Conservation (phyloP, 2,113 vertebrate genomes). For the Pseudolaguvia tuberculata region DNA sequence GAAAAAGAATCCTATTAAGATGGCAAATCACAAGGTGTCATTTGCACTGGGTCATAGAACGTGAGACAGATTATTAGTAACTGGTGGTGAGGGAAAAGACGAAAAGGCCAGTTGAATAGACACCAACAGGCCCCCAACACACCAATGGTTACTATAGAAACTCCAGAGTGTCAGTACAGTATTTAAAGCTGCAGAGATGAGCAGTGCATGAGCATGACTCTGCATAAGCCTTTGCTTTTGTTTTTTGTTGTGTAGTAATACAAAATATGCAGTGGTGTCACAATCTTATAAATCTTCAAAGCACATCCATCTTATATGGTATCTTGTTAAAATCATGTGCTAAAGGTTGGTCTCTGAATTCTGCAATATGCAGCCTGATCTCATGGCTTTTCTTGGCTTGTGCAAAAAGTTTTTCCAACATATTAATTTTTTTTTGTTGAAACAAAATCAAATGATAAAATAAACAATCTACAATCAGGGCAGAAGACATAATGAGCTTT, state of each 20-base stretch:
- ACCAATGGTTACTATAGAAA: constrained; percentile 47
- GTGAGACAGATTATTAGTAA: not conserved
- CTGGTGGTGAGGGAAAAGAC: not conserved
- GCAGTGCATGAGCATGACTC: not conserved
- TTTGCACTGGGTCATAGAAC: not conserved
- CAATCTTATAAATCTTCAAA: no score
- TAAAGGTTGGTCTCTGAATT: not conserved
- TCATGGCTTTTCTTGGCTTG: not conserved
- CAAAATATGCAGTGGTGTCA: no score
- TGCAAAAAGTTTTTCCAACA: not conserved
- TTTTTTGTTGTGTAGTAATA: no score
- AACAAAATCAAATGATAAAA: not conserved
- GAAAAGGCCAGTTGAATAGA: not conserved
- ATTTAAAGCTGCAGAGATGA: constrained; percentile 23
- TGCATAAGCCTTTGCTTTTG: no score
- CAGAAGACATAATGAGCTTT: not conserved
- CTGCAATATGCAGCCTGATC: not conserved
- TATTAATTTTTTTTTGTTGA: not conserved
- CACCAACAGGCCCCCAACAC: constrained; percentile 5
- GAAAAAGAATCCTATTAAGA: constrained; percentile 25
- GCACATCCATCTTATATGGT: no score
- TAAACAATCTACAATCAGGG: not conserved
- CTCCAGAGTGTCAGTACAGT: not conserved
- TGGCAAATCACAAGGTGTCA: not conserved
- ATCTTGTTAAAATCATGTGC: no score